A percentile compares a stretch with the other conserved stretches of the same genome.
Conservation (phyloP, 2,888 invertebrate species). For the Apamea sordens region DNA sequence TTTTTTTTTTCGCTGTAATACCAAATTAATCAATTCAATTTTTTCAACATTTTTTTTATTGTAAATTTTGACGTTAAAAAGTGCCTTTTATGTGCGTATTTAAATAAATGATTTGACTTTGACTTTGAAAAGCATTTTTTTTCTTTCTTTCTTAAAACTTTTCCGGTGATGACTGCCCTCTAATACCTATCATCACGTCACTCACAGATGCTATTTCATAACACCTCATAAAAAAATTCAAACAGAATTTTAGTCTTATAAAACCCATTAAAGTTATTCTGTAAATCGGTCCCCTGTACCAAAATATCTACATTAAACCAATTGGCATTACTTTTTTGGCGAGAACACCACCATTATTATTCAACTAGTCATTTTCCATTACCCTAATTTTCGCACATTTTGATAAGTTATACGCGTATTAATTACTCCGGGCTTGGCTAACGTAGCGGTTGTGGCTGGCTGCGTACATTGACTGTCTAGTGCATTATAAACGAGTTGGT, state of each 20-base stretch:
- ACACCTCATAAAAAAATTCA: background rate
- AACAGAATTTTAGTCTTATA: conserved; percentile 1
- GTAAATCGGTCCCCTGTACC: background rate
- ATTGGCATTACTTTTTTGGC: conserved; percentile 41
- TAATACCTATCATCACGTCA: background rate
- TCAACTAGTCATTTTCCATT: conserved; percentile 48
- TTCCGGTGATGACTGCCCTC: background rate
- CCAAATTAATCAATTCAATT: no score
- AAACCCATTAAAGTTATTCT: background rate
- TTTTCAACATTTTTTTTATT: no score
- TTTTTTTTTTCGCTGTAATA: background rate
- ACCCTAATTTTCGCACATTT: conserved; percentile 52
- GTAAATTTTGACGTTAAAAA: no score
- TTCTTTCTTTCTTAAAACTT: background rate
- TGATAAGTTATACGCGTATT: conserved; percentile 58
- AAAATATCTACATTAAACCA: conserved; percentile 8
- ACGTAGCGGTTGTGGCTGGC: conserved; percentile 37
- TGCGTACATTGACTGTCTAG: conserved; percentile 26
- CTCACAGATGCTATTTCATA: background rate
- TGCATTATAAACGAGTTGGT: conserved; percentile 17
- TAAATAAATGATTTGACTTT: no score
- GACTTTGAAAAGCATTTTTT: background rate
- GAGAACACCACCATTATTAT: conserved; percentile 34
- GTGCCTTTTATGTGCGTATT: no score
- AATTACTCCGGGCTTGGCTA: conserved; percentile 56